Evolutionary conservation across 2,113 vertebrate genomes (phyloP), one percentile per base, ranked within the genome.

Genomic region (Eurystomus gularis): DNA sequence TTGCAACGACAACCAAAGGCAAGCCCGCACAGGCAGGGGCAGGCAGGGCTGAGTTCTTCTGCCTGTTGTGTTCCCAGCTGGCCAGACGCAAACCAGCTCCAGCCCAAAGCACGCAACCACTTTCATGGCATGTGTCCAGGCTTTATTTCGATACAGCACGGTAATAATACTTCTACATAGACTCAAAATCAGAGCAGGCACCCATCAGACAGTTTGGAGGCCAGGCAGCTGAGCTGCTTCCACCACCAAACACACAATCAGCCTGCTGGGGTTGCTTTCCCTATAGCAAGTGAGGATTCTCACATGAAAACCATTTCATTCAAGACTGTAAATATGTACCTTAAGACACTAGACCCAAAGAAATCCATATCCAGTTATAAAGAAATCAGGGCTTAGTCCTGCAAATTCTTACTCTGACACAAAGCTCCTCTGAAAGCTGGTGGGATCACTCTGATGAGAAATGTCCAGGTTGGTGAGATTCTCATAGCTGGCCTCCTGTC

Each of bases 11-110:
- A 83, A 81, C n/a, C 14, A 23, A 61, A 78, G 80, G 69, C 96
- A 93, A 92, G 91, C 64, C 91, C 58, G 21, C 1, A 2, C 95
- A 96, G 86, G 95, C 81, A 78, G 44, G 31, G 68, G 31, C 81
- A 93, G 89, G 93, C 82, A 92, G 68, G 62, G 88, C 71, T 39
- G 70, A 93, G 62, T 25, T 58, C 85, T 73, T 88, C 10, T 39
- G 64, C 86, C 86, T 94, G 71, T 48, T 75, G 68, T 40, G 49
- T 79, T 96, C 77, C 65, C 7, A 6, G 57, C 83, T 79, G 77
- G 86, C 81, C 86, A 97, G 80, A 94, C 93, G 92, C 64, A 92
- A 93, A 92, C 54, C 86, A 90, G 68, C 60, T 91, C 86, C 65
- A 94, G 81, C 76, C 64, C 81, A 66, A 92, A 86, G 54, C 51